phyloP scores from a whole-genome alignment of 2,888 invertebrate genomes.

The Gandaritis pyraliata region DNA sequence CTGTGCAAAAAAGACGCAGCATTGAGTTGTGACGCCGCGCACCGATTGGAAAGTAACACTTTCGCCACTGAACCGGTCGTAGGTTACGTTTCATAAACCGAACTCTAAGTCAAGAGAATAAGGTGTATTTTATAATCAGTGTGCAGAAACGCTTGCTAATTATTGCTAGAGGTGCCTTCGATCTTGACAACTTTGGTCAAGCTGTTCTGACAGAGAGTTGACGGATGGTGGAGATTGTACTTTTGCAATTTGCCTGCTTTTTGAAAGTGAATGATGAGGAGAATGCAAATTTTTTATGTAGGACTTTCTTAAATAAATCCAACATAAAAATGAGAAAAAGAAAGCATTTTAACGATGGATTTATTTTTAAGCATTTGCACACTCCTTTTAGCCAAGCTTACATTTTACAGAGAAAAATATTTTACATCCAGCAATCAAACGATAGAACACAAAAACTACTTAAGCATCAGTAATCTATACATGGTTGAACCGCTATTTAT shows the following conservation, averaged over 20 bases:
- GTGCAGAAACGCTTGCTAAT: constrained; percentile 27
- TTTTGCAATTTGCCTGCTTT: not conserved
- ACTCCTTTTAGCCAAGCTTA: too few species aligned
- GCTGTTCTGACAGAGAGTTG: constrained; percentile 1
- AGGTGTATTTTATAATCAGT: constrained; percentile 8
- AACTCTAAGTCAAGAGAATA: constrained; percentile 18
- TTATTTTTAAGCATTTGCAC: too few species aligned
- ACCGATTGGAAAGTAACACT: constrained; percentile 67
- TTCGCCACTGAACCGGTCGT: constrained; percentile 54
- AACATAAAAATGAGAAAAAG: not conserved
- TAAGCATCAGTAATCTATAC: constrained; percentile 5
- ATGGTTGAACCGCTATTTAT: constrained; percentile 20
- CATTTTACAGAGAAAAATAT: too few species aligned
- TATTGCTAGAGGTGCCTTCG: constrained; percentile 10
- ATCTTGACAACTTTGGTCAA: constrained; percentile 5
- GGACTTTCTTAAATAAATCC: constrained; percentile 4
- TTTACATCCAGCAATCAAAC: too few species aligned
- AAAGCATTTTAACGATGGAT: constrained; percentile 1
- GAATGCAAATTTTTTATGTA: not conserved
- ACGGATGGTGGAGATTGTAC: not conserved
- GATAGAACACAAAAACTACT: too few species aligned
- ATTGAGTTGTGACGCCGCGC: constrained; percentile 49
- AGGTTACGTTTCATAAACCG: constrained; percentile 30
- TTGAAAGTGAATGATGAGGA: constrained; percentile 5
- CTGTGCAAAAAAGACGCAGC: constrained; percentile 54